Percentiles rank a stretch among this genome's conserved stretches.
These are phyloP conservation scores for Chromis chromis DNA, from an alignment of 2,797 vertebrate species.

Conservation along the genomic window DNA sequence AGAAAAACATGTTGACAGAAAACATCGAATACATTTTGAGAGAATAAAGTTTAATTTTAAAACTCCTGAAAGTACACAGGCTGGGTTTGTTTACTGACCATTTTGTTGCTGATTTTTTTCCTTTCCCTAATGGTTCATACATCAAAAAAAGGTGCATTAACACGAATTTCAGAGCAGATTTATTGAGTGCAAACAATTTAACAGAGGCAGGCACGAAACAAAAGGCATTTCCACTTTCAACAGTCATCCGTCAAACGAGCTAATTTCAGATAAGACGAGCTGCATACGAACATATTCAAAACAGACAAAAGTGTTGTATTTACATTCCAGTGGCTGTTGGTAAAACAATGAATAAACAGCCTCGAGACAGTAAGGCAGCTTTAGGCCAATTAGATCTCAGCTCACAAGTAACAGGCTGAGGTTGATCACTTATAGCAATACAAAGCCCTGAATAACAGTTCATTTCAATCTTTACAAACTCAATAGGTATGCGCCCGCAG, in stretches of 20 bases:
- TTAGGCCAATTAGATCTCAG: slow-evolving; percentile 59
- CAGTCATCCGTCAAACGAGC: slow-evolving; percentile 45
- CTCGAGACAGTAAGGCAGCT: slow-evolving; percentile 35
- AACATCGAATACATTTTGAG: slow-evolving; percentile 75
- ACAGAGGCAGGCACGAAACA: slow-evolving; percentile 54
- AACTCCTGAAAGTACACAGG: slow-evolving; percentile 48
- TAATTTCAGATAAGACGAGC: slow-evolving; percentile 56
- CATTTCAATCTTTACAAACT: slow-evolving; percentile 61
- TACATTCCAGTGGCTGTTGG: slow-evolving; percentile 69
- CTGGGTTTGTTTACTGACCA: slow-evolving; percentile 21
- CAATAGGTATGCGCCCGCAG: slow-evolving; percentile 49
- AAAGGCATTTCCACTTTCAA: slow-evolving; percentile 47
- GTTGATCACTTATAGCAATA: slow-evolving; percentile 56
- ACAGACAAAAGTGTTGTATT: slow-evolving; percentile 55
- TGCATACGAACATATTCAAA: slow-evolving; percentile 56
- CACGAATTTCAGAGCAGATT: slow-evolving; percentile 61
- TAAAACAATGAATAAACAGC: slow-evolving; percentile 53
- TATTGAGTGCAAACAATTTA: slow-evolving; percentile 75
- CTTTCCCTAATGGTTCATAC: background rate
- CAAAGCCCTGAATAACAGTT: slow-evolving; percentile 58
- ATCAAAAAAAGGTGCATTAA: slow-evolving; percentile 9
- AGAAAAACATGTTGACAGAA: slow-evolving; percentile 58
- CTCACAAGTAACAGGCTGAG: slow-evolving; percentile 41
- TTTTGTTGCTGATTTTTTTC: background rate
- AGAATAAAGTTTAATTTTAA: slow-evolving; percentile 79